Evolutionary conservation across 2,113 vertebrate species (phyloP), one percentile per base, ranked within the genome.

Genomic region (Chelonoidis abingdonii): DNA sequence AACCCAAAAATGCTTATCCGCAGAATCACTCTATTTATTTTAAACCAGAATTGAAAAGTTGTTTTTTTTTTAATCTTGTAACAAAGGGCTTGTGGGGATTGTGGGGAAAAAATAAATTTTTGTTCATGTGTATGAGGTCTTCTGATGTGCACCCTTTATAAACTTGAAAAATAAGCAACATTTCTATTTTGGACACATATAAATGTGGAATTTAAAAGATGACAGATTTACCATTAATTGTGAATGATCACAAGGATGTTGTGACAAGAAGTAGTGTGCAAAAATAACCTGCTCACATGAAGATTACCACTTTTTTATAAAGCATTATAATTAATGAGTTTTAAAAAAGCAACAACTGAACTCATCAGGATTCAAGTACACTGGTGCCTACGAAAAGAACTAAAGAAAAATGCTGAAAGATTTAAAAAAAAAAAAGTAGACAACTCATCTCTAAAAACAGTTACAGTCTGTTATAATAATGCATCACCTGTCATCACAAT

Each of bases 21-120:
- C 13, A 80, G 76, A 94, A 91, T 69, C 12, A 72, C 9, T 69
- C 59, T 69, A 86, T 19, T 24, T 53, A 50, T 10, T 44, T 21
- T 44, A 78, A 93, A 87, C 86, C 88, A 72, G 84, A 87, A 92
- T 92, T 76, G 16, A 88, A 94, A 41, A 47, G 41, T 12, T 47
- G 6, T 44, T 44, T 49, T 49, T 49, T 38, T 27, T 44, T 72
- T 1, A 12, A 93, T 54, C 53, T 76, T 72, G 44, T 5, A 41
- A 4, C 5, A 11, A 57, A 14, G 69, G 85, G 5, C 54, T 83
- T 29, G 75, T 78, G 27, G 75, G 24, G 14, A n/a, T 38, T 69
- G 25, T 27, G 69, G 5, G 29, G 4, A 44, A 11, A 47, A 16
- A 4, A 8, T n/a, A 14, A 29, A 49, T 2, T 2, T n/a, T 80